Evolutionary conservation across 1,140 invertebrate genomes (phyloP).

Genomic region (Planococcus citri): DNA sequence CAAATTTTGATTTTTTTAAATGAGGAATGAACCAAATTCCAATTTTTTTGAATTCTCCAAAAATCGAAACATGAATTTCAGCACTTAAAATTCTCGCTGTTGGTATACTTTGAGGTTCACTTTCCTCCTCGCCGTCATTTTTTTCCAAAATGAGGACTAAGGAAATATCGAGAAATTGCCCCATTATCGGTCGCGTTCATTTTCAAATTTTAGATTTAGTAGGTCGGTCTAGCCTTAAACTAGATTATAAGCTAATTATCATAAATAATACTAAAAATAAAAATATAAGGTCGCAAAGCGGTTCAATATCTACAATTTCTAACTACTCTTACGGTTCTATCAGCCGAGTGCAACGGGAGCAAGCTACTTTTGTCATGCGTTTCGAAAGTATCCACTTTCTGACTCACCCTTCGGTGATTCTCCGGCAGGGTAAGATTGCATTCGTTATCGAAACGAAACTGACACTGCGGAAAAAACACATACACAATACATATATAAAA

Average conservation of each 20-base stretch:
- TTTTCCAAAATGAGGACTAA: no score
- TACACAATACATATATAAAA: background rate
- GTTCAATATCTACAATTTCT: constrained; percentile 24
- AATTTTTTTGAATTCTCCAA: no score
- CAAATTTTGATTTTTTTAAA: no score
- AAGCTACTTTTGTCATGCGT: constrained; percentile 12
- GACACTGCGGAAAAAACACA: constrained; percentile 53
- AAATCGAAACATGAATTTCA: no score
- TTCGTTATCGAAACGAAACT: constrained; percentile 97
- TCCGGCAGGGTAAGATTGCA: constrained; percentile 88
- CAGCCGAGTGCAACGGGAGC: constrained; percentile 39
- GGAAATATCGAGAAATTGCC: no score
- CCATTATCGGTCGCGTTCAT: no score
- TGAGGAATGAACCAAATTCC: no score
- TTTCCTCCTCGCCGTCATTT: no score
- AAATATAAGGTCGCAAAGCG: constrained; percentile 31
- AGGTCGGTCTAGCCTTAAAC: no score
- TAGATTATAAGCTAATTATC: constrained; percentile 23
- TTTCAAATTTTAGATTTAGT: no score
- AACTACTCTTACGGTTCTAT: constrained; percentile 46
- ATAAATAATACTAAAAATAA: constrained; percentile 34
- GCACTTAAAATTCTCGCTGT: no score
- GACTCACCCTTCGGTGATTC: constrained; percentile 90
- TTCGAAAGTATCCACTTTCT: constrained; percentile 27
- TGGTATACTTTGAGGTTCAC: no score